Percentiles rank a stretch among this genome's conserved stretches.
Evolutionary conservation across 2,888 invertebrate species (phyloP).

Genomic region (Parascotia fuliginaria): DNA sequence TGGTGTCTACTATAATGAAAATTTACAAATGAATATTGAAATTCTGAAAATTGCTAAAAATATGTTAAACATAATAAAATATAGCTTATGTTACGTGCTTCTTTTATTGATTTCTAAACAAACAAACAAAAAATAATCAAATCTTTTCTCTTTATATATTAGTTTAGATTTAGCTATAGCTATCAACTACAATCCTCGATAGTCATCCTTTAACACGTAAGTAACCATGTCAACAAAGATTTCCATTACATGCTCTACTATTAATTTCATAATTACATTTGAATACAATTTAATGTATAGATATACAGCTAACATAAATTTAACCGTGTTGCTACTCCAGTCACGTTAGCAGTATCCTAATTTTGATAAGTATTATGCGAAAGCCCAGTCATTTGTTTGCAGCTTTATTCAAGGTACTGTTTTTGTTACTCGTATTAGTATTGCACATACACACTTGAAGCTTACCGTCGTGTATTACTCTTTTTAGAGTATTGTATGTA

Average conservation of each 20-base stretch:
- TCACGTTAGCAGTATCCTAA: slow-evolving; percentile 4
- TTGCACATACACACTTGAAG: background rate
- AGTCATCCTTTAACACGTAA: background rate
- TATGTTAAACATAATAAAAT: too few relatives aligned
- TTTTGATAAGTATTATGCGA: slow-evolving; percentile 2
- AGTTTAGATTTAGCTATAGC: too few relatives aligned
- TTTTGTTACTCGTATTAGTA: background rate
- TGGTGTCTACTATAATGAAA: too few relatives aligned
- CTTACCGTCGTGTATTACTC: background rate
- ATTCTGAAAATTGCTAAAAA: too few relatives aligned
- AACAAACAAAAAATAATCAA: too few relatives aligned
- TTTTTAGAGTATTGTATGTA: background rate
- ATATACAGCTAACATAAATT: background rate
- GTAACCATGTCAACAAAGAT: background rate
- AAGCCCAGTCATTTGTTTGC: background rate
- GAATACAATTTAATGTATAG: background rate
- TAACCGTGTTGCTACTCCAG: background rate
- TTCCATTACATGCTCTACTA: background rate
- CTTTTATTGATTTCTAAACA: too few relatives aligned
- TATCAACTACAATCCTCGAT: background rate
- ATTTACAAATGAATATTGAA: too few relatives aligned
- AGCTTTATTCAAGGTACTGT: background rate
- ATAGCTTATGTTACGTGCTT: too few relatives aligned
- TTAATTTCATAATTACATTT: background rate
- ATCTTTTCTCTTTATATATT: too few relatives aligned